phyloP scores from a whole-genome alignment of 2,888 invertebrate species.

The Chloroclystis v-ata region DNA sequence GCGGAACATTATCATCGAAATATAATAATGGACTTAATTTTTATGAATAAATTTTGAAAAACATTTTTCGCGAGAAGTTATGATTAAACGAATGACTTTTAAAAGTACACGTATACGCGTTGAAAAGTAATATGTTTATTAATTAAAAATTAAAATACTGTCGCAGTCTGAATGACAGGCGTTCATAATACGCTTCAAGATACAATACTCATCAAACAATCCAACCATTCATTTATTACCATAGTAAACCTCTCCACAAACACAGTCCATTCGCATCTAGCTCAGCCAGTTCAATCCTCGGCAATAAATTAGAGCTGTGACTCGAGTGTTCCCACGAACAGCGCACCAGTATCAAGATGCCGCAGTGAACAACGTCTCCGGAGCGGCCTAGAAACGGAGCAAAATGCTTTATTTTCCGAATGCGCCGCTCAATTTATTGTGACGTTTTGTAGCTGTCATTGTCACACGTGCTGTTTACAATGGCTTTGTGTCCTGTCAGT shows the following conservation, averaged over 20 bases:
- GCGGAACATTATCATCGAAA: too few species aligned
- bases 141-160: too few species aligned
- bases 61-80: too few species aligned
- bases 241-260: background rate
- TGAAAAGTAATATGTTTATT: too few species aligned
- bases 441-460: conserved; percentile 70
- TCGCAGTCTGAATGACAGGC: too few species aligned
- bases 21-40: too few species aligned
- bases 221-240: too few species aligned
- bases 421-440: conserved; percentile 68
- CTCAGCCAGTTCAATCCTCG: conserved; percentile 45
- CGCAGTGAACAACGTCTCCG: conserved; percentile 48
- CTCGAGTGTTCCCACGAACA: conserved; percentile 70
- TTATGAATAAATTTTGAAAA: too few species aligned
- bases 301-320: conserved; percentile 68
- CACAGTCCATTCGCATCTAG: conserved; percentile 7
- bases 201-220: too few species aligned
- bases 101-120: too few species aligned
- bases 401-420: conserved; percentile 72
- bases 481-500: conserved; percentile 26
- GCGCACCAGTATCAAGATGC: conserved; percentile 69
- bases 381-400: conserved; percentile 56
- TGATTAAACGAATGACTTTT: too few species aligned
- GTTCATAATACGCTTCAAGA: too few species aligned
- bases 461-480: conserved; percentile 47